A percentile compares a stretch with the other conserved stretches of the same genome.
Evolutionary conservation across 2,797 vertebrate genomes (phyloP).

Genomic region (Eidolon dupreanum): DNA sequence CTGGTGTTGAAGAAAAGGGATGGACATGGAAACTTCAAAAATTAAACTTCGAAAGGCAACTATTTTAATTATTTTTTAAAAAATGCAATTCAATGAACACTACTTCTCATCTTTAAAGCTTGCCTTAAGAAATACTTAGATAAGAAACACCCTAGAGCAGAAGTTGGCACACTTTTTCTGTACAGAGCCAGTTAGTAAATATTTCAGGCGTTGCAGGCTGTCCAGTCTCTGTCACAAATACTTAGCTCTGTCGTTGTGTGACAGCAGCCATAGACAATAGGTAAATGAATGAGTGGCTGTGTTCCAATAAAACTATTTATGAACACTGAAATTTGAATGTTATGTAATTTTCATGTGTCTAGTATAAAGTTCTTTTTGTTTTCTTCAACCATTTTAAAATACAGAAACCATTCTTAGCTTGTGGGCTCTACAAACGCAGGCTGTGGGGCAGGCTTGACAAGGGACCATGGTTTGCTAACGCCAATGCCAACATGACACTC

Average conservation of each 20-base stretch:
- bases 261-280: background rate
- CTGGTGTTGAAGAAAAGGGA: background rate
- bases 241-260: background rate
- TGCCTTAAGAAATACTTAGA: background rate
- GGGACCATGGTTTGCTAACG: background rate
- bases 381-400: background rate
- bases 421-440: background rate
- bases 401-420: background rate
- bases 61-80: background rate
- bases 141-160: background rate
- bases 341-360: background rate
- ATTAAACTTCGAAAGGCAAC: background rate
- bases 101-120: background rate
- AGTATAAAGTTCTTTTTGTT: background rate
- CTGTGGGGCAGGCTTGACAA: background rate
- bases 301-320: constrained; percentile 19
- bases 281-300: background rate
- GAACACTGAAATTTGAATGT: background rate
- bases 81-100: background rate
- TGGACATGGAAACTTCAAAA: background rate
- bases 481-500: background rate
- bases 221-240: background rate
- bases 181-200: background rate
- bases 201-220: background rate
- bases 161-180: background rate